Conservation (phyloP, 2,888 invertebrate genomes). For the Hydrotaea cyrtoneurina region DNA sequence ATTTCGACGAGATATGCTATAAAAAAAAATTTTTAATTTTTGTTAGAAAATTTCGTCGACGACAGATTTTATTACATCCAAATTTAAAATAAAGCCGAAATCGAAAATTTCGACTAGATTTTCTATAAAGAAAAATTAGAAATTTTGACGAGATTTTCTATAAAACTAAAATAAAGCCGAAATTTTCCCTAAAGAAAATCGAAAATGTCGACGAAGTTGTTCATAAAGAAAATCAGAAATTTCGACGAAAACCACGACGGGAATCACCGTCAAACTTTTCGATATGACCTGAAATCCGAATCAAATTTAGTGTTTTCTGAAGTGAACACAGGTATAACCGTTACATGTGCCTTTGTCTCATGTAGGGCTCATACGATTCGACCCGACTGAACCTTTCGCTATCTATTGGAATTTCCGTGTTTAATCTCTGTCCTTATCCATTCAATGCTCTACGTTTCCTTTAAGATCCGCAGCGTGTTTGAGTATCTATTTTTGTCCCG, state of each 20-base stretch:
- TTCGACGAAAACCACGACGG: not conserved
- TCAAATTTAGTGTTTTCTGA: too few species aligned
- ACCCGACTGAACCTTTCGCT: too few species aligned
- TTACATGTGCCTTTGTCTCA: too few species aligned
- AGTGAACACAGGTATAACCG: too few species aligned
- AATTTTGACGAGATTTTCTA: not conserved
- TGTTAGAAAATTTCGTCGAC: too few species aligned
- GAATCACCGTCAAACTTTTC: too few species aligned
- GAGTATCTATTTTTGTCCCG: not conserved
- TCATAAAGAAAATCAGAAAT: not conserved
- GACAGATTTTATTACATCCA: too few species aligned
- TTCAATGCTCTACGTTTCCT: not conserved
- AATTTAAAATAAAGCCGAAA: not conserved
- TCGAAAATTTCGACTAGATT: not conserved
- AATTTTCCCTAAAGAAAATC: not conserved
- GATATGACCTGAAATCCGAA: too few species aligned
- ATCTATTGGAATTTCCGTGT: too few species aligned
- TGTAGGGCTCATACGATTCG: too few species aligned
- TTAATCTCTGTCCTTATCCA: too few species aligned
- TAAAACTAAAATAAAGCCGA: not conserved
- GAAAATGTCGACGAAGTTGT: not conserved
- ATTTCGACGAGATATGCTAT: not conserved
- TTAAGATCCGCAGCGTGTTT: constrained; percentile 7
- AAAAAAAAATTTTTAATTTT: not conserved
- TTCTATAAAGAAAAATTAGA: not conserved